Conservation (phyloP, 35 echinoderm and acorn worm species). For the Antedon bifida region DNA sequence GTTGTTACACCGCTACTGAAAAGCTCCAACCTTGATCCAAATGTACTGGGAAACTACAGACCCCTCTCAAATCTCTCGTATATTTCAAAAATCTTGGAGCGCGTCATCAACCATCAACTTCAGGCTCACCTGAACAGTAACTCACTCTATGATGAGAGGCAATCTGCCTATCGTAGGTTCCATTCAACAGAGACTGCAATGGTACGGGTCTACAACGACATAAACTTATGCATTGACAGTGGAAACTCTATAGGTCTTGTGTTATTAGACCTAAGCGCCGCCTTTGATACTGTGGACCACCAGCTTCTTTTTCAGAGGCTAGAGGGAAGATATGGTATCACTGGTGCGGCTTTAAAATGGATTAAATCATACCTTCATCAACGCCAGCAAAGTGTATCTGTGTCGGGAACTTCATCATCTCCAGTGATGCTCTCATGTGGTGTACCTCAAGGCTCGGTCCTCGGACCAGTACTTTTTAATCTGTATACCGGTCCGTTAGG, state of each 20-base stretch:
- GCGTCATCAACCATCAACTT: background rate
- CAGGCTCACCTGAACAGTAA: background rate
- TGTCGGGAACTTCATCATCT: background rate
- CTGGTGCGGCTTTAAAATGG: background rate
- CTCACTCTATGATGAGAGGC: background rate
- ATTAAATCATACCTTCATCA: background rate
- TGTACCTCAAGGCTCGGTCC: background rate
- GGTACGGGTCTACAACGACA: background rate
- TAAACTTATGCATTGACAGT: background rate
- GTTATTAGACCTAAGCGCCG: background rate
- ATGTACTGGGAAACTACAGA: conserved; percentile 16
- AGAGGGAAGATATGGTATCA: background rate
- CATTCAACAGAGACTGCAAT: background rate
- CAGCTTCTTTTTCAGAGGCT: background rate
- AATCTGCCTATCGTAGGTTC: background rate
- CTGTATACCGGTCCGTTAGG: background rate
- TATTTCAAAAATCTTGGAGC: conserved; percentile 24
- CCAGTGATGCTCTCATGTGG: background rate
- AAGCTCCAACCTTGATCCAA: background rate
- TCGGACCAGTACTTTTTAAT: background rate
- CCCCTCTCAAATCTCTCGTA: conserved; percentile 17
- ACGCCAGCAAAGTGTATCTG: background rate
- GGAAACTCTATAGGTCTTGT: background rate
- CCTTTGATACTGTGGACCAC: background rate
- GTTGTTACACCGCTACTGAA: conserved; percentile 27